These are phyloP conservation scores for Trachurus trachurus DNA, from an alignment of 2,797 vertebrate genomes.

Conservation along the genomic window DNA sequence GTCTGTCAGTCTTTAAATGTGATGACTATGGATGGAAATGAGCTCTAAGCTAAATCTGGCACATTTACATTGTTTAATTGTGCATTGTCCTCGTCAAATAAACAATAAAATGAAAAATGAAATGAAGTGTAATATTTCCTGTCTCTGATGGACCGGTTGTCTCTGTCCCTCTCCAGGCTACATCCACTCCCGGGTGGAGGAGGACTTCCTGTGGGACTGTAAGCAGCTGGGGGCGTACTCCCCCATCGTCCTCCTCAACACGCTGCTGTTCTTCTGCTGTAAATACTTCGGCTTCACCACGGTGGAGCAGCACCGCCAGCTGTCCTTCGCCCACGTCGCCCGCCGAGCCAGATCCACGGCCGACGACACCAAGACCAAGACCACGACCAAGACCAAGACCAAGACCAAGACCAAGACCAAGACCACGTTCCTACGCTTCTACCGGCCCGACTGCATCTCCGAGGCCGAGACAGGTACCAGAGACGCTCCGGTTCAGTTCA, in stretches of 20 bases:
- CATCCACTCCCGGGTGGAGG: constrained; percentile 95
- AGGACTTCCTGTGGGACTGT: constrained; percentile 97
- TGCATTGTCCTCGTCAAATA: too few species aligned
- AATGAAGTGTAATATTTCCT: too few species aligned
- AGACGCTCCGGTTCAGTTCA: too few species aligned
- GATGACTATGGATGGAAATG: too few species aligned
- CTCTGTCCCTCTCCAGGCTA: constrained; percentile 85
- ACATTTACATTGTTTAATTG: too few species aligned
- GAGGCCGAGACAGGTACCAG: constrained; percentile 75
- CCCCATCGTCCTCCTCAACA: constrained; percentile 97
- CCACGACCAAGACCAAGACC: constrained; percentile 86
- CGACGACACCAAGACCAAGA: constrained; percentile 90
- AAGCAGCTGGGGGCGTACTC: constrained; percentile 98
- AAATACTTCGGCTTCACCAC: constrained; percentile 96
- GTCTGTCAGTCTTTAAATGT: too few species aligned
- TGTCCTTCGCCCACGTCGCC: constrained; percentile 97
- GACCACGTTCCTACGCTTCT: constrained; percentile 95
- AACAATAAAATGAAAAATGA: too few species aligned
- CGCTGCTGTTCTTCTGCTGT: constrained; percentile 97
- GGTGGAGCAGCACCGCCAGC: constrained; percentile 93
- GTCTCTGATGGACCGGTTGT: too few species aligned
- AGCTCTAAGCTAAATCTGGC: too few species aligned
- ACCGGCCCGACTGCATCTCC: constrained; percentile 89
- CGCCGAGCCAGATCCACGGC: constrained; percentile 92
- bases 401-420: too few species aligned